Conservation (phyloP, 2,888 invertebrate genomes). For the Cyclophora punctaria region DNA sequence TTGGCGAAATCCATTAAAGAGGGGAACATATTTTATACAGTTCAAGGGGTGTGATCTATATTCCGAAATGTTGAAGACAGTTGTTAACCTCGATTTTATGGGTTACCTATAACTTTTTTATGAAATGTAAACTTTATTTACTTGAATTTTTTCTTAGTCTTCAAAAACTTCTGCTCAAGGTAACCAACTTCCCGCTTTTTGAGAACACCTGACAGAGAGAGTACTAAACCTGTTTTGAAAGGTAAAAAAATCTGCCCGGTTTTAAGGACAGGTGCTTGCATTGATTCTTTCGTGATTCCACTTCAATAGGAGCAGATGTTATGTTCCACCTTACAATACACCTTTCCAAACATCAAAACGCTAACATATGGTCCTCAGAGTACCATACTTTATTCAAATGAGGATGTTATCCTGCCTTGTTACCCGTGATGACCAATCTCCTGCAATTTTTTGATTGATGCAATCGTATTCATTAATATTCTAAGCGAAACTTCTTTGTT, state of each 20-base stretch:
- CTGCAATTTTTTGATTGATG: constrained; percentile 15
- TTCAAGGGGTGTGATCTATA: constrained; percentile 23
- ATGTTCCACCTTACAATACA: constrained; percentile 48
- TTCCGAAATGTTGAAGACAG: constrained; percentile 9
- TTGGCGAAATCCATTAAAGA: constrained; percentile 34
- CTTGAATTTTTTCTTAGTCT: too few relatives aligned
- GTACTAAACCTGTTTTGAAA: not conserved
- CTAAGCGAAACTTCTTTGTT: constrained; percentile 21
- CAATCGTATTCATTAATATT: constrained; percentile 28
- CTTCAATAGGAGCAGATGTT: constrained; percentile 48
- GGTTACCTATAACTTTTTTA: too few relatives aligned
- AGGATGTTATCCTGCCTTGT: constrained; percentile 7
- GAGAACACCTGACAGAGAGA: constrained; percentile 1
- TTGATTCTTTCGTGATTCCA: constrained; percentile 56
- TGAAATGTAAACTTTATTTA: too few relatives aligned
- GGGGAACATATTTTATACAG: constrained; percentile 39
- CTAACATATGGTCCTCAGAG: constrained; percentile 19
- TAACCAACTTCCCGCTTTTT: not conserved
- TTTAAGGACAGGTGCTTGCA: constrained; percentile 47
- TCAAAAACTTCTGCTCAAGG: too few relatives aligned
- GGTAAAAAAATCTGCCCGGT: constrained; percentile 7
- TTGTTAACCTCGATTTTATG: constrained; percentile 14
- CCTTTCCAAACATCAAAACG: constrained; percentile 44
- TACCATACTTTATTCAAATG: constrained; percentile 14
- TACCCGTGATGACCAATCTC: constrained; percentile 3